Evolutionary conservation across 2,888 invertebrate genomes (phyloP).

Genomic region (Nebria salina): DNA sequence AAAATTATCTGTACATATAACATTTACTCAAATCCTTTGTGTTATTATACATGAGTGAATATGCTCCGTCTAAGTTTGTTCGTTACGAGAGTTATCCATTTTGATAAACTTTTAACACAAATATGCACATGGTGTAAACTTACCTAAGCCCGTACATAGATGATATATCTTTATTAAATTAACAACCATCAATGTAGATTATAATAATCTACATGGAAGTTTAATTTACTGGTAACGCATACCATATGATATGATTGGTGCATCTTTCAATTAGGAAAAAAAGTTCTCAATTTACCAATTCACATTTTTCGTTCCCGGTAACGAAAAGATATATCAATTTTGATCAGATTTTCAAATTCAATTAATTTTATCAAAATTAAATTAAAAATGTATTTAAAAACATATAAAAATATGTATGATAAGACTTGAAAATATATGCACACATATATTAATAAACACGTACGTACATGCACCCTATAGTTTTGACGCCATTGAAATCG

Average conservation of each 20-base stretch:
- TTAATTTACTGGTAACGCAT: no score
- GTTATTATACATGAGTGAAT: neutral
- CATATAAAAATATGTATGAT: neutral
- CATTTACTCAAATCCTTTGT: conserved; percentile 9
- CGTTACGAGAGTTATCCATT: neutral
- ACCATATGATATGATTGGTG: no score
- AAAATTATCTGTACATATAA: conserved; percentile 18
- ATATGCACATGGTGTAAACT: neutral
- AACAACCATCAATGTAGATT: no score
- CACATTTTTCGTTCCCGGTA: no score
- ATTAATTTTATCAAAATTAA: no score
- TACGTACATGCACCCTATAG: conserved; percentile 3
- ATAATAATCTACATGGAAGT: no score
- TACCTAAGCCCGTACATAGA: no score
- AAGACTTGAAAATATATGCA: neutral
- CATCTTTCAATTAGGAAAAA: no score
- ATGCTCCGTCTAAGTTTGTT: neutral
- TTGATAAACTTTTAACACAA: neutral
- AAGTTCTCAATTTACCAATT: no score
- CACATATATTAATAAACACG: neutral
- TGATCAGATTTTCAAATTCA: no score
- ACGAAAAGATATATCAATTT: no score
- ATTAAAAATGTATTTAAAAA: neutral
- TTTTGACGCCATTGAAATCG: conserved; percentile 8
- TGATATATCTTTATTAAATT: no score